Percentiles rank a stretch among this genome's conserved stretches.
Conservation (phyloP, 2,888 invertebrate species). For the Drosophila sordidapex region DNA sequence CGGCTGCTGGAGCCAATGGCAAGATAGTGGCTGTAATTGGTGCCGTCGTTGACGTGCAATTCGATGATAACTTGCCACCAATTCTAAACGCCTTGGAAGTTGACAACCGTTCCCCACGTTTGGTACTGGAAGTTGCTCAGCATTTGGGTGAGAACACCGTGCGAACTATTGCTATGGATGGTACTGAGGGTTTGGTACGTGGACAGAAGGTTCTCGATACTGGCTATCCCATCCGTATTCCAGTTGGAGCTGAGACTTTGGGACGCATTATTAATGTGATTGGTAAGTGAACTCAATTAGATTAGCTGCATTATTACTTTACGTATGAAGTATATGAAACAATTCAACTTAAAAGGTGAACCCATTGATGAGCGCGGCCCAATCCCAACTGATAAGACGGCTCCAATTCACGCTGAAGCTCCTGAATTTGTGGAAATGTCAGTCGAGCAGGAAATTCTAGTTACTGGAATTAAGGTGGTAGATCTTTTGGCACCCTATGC, state of each 20-base stretch:
- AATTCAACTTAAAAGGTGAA: constrained; percentile 81
- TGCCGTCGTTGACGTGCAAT: constrained; percentile 98
- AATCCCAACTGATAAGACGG: constrained; percentile 90
- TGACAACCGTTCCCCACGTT: constrained; percentile 90
- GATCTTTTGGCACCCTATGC: constrained; percentile 96
- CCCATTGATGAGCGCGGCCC: constrained; percentile 95
- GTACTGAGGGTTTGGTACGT: constrained; percentile 95
- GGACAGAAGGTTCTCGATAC: constrained; percentile 92
- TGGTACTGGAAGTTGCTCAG: constrained; percentile 92
- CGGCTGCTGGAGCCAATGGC: constrained; percentile 72
- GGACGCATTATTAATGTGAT: constrained; percentile 98
- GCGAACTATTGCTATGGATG: constrained; percentile 97
- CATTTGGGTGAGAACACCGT: constrained; percentile 96
- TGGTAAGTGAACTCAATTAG: constrained; percentile 84
- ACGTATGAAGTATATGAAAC: neutral
- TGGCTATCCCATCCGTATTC: constrained; percentile 95
- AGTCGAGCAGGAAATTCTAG: constrained; percentile 95
- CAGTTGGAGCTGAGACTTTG: constrained; percentile 95
- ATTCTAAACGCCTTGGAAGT: constrained; percentile 98
- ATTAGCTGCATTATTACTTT: neutral
- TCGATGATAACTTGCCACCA: constrained; percentile 94
- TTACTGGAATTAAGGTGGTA: constrained; percentile 96
- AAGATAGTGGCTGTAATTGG: constrained; percentile 96
- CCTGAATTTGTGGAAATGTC: constrained; percentile 97
- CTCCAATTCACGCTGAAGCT: constrained; percentile 95